Conservation (phyloP, 30 jellyfish, hydroid and myxozoan genomes). For the Aurelia sp. region DNA sequence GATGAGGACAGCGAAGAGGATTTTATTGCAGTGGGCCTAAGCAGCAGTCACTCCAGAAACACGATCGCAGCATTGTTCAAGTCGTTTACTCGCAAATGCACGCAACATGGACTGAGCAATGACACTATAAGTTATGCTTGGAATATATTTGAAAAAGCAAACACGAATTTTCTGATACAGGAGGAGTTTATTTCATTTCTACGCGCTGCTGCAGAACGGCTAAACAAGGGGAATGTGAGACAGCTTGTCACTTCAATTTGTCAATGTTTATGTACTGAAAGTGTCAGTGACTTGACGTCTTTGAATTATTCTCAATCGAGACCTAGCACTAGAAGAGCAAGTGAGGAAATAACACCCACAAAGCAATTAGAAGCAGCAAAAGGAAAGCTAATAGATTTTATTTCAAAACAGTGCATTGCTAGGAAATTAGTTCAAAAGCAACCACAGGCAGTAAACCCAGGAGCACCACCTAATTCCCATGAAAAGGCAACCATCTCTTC, state of each 20-base stretch:
- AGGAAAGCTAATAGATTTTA: conserved; percentile 13
- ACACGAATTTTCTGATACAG: conserved; percentile 10
- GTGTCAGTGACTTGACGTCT: neutral
- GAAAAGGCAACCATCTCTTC: neutral
- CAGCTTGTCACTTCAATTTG: conserved; percentile 3
- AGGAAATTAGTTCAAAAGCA: neutral
- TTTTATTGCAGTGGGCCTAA: conserved; percentile 14
- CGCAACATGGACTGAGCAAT: conserved; percentile 6
- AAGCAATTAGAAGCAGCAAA: conserved; percentile 3
- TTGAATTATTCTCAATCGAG: neutral
- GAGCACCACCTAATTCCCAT: too few relatives aligned
- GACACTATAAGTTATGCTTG: conserved; percentile 9
- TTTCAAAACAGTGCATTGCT: neutral
- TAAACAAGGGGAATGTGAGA: conserved; percentile 19
- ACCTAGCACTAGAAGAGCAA: neutral
- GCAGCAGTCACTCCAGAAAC: neutral
- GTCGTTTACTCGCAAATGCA: conserved; percentile 20
- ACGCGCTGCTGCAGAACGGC: neutral
- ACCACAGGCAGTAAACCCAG: too few relatives aligned
- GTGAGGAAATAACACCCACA: neutral
- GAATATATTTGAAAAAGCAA: conserved; percentile 25
- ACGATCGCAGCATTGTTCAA: neutral
- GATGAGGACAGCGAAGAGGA: conserved; percentile 52
- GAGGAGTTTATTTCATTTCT: conserved; percentile 22
- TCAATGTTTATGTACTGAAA: conserved; percentile 35